Conservation (phyloP, 1,140 invertebrate genomes). For the Bicyclus anynana region DNA sequence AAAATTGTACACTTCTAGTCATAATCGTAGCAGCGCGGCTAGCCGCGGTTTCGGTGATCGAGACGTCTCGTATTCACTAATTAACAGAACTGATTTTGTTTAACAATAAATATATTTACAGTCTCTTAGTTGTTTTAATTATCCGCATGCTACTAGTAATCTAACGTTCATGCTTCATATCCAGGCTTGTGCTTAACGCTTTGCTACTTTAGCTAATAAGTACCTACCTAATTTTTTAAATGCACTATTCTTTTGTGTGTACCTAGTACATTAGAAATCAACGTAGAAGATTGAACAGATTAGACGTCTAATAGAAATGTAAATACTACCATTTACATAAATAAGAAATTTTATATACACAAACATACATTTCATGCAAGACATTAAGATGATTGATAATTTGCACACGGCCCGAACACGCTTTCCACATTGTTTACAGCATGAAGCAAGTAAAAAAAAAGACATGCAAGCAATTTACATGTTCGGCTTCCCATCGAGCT, state of each 20-base stretch:
- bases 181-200: slow-evolving; percentile 62
- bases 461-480: slow-evolving; percentile 29
- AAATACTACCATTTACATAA: not conserved
- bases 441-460: slow-evolving; percentile 44
- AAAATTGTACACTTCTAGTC: slow-evolving; percentile 53
- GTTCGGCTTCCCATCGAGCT: slow-evolving; percentile 45
- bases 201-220: slow-evolving; percentile 35
- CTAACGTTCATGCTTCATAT: slow-evolving; percentile 50
- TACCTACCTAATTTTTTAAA: not conserved
- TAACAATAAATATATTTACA: slow-evolving; percentile 71
- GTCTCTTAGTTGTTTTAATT: slow-evolving; percentile 67
- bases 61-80: slow-evolving; percentile 54
- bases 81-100: slow-evolving; percentile 73
- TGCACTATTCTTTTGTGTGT: not conserved
- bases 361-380: slow-evolving; percentile 22
- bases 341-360: not conserved
- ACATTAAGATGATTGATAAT: slow-evolving; percentile 9
- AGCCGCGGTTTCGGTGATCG: slow-evolving; percentile 43
- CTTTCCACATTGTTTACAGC: slow-evolving; percentile 52
- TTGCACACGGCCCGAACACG: slow-evolving; percentile 33
- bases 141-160: slow-evolving; percentile 48
- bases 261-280: no score
- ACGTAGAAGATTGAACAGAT: no score
- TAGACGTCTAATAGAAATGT: not conserved
- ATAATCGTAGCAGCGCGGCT: slow-evolving; percentile 52